A percentile compares a stretch with the other conserved stretches of the same genome.
phyloP scores from a whole-genome alignment of 53 echinoderm and acorn worm genomes.

The Arbacia lixula region DNA sequence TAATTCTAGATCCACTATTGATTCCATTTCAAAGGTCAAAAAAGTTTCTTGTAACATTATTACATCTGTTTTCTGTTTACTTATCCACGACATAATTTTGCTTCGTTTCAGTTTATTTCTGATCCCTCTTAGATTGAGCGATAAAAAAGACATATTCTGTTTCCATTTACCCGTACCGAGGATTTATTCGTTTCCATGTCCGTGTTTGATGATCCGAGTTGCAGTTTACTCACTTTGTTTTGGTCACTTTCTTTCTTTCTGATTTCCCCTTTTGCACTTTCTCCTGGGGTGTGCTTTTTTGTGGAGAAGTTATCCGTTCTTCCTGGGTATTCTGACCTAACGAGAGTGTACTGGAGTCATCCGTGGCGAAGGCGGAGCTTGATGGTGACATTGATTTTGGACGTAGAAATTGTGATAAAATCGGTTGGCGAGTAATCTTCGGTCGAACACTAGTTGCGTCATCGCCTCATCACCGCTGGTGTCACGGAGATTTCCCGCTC shows the following conservation, averaged over 20 bases:
- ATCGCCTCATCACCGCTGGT: too few species aligned
- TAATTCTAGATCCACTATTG: too few species aligned
- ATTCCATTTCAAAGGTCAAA: too few species aligned
- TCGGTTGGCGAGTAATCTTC: not conserved
- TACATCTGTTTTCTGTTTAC: conserved; percentile 3
- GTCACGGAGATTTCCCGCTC: not conserved
- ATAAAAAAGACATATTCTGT: not conserved
- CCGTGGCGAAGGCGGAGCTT: too few species aligned
- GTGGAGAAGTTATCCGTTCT: too few species aligned
- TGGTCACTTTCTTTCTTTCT: too few species aligned
- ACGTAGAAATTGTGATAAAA: not conserved
- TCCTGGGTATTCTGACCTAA: too few species aligned
- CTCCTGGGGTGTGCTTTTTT: too few species aligned
- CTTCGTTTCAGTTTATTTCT: not conserved
- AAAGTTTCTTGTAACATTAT: too few species aligned
- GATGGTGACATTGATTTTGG: not conserved
- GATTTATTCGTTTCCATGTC: not conserved
- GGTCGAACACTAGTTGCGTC: not conserved
- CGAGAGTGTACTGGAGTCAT: too few species aligned
- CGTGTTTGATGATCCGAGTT: not conserved
- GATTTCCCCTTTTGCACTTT: too few species aligned
- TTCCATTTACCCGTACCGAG: not conserved
- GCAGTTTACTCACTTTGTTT: not conserved
- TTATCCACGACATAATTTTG: not conserved
- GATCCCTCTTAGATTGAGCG: not conserved